phyloP scores from a whole-genome alignment of 2,888 invertebrate genomes.

The Tinea pellionella region DNA sequence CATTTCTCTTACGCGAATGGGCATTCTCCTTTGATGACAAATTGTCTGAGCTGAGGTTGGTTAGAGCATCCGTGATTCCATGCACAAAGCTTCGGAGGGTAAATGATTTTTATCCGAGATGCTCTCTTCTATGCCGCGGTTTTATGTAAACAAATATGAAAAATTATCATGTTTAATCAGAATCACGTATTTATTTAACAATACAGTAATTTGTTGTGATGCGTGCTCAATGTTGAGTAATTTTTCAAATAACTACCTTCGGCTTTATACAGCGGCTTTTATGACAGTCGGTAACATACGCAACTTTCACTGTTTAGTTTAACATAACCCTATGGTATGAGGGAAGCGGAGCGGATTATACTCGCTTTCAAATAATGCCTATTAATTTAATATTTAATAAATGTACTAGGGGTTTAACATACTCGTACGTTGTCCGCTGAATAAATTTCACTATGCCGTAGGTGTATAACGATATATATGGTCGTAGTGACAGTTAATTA shows the following conservation, averaged over 20 bases:
- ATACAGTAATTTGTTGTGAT: not conserved
- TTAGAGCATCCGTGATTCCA: too few species aligned
- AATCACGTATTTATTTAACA: not conserved
- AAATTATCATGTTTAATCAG: not conserved
- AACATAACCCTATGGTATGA: not conserved
- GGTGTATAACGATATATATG: too few species aligned
- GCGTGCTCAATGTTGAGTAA: not conserved
- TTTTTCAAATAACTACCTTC: constrained; percentile 3
- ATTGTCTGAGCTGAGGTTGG: too few species aligned
- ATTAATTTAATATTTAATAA: not conserved
- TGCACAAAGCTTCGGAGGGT: too few species aligned
- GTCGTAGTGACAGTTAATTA: too few species aligned
- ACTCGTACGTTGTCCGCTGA: too few species aligned
- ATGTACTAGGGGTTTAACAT: too few species aligned
- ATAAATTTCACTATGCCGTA: too few species aligned
- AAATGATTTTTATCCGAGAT: too few species aligned
- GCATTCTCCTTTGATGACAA: too few species aligned
- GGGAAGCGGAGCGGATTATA: not conserved
- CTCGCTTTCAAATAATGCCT: not conserved
- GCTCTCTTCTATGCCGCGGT: too few species aligned
- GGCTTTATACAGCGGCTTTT: not conserved
- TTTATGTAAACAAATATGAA: not conserved
- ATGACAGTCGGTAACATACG: not conserved
- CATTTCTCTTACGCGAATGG: too few species aligned
- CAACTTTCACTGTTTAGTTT: constrained; percentile 8